These are phyloP conservation scores for Zygaena filipendulae DNA, from an alignment of 2,888 invertebrate species.

Conservation along the genomic window DNA sequence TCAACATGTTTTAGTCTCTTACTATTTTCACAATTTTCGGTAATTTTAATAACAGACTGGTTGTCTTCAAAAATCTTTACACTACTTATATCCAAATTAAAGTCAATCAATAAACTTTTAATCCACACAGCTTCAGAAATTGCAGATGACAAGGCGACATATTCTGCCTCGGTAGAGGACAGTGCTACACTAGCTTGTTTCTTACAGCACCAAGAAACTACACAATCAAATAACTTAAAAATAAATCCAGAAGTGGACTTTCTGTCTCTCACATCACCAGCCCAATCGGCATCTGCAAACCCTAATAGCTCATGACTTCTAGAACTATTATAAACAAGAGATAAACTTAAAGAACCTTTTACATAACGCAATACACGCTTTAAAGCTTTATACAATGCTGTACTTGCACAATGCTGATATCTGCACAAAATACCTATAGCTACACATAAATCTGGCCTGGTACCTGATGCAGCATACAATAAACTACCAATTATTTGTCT, in stretches of 20 bases:
- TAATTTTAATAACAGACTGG: constrained; percentile 9
- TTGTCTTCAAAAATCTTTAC: constrained; percentile 12
- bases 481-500: constrained; percentile 15
- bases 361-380: constrained; percentile 13
- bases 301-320: constrained; percentile 10
- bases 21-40: constrained; percentile 6
- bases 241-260: constrained; percentile 18
- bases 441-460: constrained; percentile 16
- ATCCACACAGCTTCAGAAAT: constrained; percentile 15
- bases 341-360: constrained; percentile 9
- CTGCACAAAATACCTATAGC: constrained; percentile 12
- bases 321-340: constrained; percentile 15
- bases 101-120: constrained; percentile 8
- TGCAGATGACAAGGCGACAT: constrained; percentile 18
- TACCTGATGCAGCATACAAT: constrained; percentile 16
- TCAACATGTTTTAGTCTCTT: constrained; percentile 12
- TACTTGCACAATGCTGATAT: constrained; percentile 12
- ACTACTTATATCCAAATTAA: constrained; percentile 5
- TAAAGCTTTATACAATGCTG: constrained; percentile 6
- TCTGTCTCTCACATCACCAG: constrained; percentile 15
- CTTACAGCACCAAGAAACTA: constrained; percentile 17
- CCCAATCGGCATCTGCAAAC: constrained; percentile 19
- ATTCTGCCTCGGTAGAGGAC: constrained; percentile 21
- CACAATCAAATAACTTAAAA: constrained; percentile 15
- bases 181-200: constrained; percentile 18